Evolutionary conservation across 2,113 vertebrate genomes (phyloP), one percentile per base, ranked within the genome.

Genomic region (Probosciger aterrimus): DNA sequence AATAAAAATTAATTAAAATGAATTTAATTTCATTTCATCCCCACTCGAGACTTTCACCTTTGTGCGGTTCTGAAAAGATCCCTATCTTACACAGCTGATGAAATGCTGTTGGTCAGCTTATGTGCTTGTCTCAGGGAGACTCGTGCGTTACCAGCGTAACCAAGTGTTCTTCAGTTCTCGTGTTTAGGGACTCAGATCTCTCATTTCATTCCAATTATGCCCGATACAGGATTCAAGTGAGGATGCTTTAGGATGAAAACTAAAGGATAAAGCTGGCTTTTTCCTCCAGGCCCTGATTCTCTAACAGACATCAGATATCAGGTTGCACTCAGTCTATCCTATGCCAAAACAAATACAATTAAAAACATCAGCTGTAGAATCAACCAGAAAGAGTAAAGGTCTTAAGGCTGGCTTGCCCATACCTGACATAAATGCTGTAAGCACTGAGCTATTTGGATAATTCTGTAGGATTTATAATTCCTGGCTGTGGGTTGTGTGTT

Each of bases 331-430:
- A 12, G 19, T 27, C 92, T 27, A 12, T 47, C 14, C 19, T 63
- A 35, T 24, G 55, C 64, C 93, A 87, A 92, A 96, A 80, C 44
- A 96, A 89, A 94, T 20, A 47, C 16, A 82, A 79, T 63, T 75
- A 49, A 82, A 79, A 88, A 27, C 47, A 30, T 22, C 78, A 52
- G 23, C 60, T 2, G 0, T 18, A 59, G 44, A 94, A 75, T 35
- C 55, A 93, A 71, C 39, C 23, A 91, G 78, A 87, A 95, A 60
- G 31, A 64, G 31, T 46, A 46, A 87, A 94, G 24, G 17, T 75
- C 87, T 89, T 94, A 89, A 87, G 20, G 43, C 65, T 64, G 57
- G 6, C 35, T 89, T 60, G 18, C 12, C 64, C 20, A 5, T 41
- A 18, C 8, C 35, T 39, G 17, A 69, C 10, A 69, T 16, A 59